Evolutionary conservation across 1,140 invertebrate species (phyloP).

Genomic region (Cotesia typhae): DNA sequence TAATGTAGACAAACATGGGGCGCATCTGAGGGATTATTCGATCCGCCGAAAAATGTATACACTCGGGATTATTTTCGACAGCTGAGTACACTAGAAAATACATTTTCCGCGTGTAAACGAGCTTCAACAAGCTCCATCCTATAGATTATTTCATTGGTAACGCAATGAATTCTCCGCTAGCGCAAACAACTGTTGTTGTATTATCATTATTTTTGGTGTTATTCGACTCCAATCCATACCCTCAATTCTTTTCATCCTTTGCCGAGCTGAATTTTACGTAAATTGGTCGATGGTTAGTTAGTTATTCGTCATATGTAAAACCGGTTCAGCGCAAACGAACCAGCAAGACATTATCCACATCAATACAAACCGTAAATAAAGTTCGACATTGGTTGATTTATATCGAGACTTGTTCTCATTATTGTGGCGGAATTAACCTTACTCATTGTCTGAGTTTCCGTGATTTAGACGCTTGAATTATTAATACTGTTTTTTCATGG

Average conservation of each 20-base stretch:
- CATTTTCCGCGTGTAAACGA: neutral
- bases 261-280: slow-evolving; percentile 47
- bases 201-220: neutral
- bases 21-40: neutral
- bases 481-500: too few relatives aligned
- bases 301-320: slow-evolving; percentile 40
- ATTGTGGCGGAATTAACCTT: too few relatives aligned
- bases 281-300: slow-evolving; percentile 41
- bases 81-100: slow-evolving; percentile 7
- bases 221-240: neutral
- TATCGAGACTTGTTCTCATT: too few relatives aligned
- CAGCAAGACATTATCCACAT: slow-evolving; percentile 26
- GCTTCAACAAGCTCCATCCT: slow-evolving; percentile 4
- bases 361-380: neutral
- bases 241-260: slow-evolving; percentile 44
- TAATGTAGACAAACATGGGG: too few relatives aligned
- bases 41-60: slow-evolving; percentile 4
- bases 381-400: too few relatives aligned
- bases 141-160: slow-evolving; percentile 15
- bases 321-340: slow-evolving; percentile 37
- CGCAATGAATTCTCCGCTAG: neutral
- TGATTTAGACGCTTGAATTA: too few relatives aligned
- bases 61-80: slow-evolving; percentile 11
- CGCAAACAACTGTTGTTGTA: neutral
- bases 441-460: too few relatives aligned